phyloP scores from a whole-genome alignment of 2,797 vertebrate genomes.

The Crenichthys baileyi region DNA sequence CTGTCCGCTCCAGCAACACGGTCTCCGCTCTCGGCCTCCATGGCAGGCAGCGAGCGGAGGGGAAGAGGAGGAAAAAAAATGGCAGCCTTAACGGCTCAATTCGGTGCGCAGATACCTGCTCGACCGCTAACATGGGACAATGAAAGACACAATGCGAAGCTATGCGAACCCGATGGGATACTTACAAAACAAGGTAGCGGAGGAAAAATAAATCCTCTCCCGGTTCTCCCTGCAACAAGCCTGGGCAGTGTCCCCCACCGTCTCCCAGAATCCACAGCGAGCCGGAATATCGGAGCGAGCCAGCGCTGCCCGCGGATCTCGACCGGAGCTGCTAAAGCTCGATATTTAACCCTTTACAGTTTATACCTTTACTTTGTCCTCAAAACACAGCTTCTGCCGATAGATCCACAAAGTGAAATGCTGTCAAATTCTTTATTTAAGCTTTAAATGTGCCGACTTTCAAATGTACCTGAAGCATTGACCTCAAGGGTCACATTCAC shows the following conservation, averaged over 20 bases:
- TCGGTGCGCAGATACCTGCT: background rate
- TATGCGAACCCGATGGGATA: slow-evolving; percentile 45
- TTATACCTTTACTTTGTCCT: background rate
- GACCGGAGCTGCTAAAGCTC: slow-evolving; percentile 27
- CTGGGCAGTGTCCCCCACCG: slow-evolving; percentile 64
- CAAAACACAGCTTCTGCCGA: background rate
- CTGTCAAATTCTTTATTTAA: background rate
- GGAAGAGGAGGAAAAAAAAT: slow-evolving; percentile 37
- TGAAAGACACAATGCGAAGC: background rate
- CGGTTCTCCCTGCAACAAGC: slow-evolving; percentile 65
- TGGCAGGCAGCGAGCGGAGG: background rate
- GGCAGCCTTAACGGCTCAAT: slow-evolving; percentile 33
- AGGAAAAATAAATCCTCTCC: slow-evolving; percentile 49
- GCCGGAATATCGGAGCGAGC: slow-evolving; percentile 47
- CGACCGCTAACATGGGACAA: background rate
- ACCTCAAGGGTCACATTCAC: background rate
- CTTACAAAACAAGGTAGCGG: slow-evolving; percentile 68
- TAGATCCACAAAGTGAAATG: no score
- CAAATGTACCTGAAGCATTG: no score
- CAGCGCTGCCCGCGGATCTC: slow-evolving; percentile 61
- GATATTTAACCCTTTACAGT: slow-evolving; percentile 64
- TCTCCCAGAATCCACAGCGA: slow-evolving; percentile 84
- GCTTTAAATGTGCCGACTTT: background rate
- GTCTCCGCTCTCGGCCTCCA: slow-evolving; percentile 58
- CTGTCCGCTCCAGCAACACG: slow-evolving; percentile 47